phyloP scores from a whole-genome alignment of 1,140 invertebrate genomes.

The Vanessa tameamea region DNA sequence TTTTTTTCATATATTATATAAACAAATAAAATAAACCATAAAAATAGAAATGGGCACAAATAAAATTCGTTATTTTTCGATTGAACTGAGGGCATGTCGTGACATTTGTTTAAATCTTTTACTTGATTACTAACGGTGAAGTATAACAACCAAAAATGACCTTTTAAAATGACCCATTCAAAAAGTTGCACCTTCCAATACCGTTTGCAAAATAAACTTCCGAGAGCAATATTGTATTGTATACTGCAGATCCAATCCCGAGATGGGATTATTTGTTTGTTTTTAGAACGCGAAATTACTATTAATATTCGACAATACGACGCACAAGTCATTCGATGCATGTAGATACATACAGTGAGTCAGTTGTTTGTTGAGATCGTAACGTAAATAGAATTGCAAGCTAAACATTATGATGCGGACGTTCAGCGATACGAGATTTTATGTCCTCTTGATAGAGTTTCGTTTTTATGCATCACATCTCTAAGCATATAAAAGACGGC shows the following conservation, averaged over 20 bases:
- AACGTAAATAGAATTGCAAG: slow-evolving; percentile 15
- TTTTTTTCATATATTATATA: too few species aligned
- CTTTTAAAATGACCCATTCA: background rate
- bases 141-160: too few species aligned
- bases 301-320: slow-evolving; percentile 7
- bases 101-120: too few species aligned
- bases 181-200: background rate
- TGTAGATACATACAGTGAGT: slow-evolving; percentile 3
- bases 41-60: too few species aligned
- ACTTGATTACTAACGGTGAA: too few species aligned
- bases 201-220: background rate
- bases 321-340: background rate
- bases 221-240: background rate
- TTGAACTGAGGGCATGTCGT: too few species aligned
- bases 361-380: slow-evolving; percentile 7
- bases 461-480: background rate
- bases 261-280: background rate
- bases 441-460: background rate
- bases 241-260: background rate
- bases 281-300: slow-evolving; percentile 6
- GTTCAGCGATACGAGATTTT: slow-evolving; percentile 5
- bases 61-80: too few species aligned
- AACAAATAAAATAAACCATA: too few species aligned
- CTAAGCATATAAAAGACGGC: background rate
- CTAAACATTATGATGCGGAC: background rate